These are phyloP conservation scores for Phthorimaea operculella DNA, from an alignment of 1,140 invertebrate genomes.

Conservation along the genomic window DNA sequence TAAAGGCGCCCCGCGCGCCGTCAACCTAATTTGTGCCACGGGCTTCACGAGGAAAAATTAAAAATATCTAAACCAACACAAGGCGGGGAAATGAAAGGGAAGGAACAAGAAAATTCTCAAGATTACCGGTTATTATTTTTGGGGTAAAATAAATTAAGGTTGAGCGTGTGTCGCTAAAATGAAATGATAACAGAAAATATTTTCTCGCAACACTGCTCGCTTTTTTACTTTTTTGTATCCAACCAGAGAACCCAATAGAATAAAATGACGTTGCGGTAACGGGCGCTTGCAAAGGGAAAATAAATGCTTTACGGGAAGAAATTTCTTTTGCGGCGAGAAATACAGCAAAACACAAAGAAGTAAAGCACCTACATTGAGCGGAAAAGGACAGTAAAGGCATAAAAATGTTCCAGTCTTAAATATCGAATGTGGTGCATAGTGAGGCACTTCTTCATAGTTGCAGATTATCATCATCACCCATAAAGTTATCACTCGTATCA, in stretches of 20 bases:
- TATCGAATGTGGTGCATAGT: too few relatives aligned
- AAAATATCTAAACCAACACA: slow-evolving; percentile 14
- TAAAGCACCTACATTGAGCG: background rate
- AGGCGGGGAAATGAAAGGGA: slow-evolving; percentile 1
- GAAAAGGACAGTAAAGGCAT: background rate
- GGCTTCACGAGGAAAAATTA: slow-evolving; percentile 12
- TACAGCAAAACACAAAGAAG: background rate
- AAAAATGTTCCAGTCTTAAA: background rate
- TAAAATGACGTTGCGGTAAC: too few relatives aligned
- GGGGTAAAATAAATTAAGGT: slow-evolving; percentile 16
- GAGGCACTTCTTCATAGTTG: too few relatives aligned
- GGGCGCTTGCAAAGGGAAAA: too few relatives aligned
- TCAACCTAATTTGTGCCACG: too few relatives aligned
- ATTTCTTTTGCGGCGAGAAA: too few relatives aligned
- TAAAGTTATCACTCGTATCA: too few relatives aligned
- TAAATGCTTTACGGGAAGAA: too few relatives aligned
- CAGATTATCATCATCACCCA: too few relatives aligned
- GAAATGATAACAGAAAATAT: slow-evolving; percentile 6
- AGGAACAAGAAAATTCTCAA: slow-evolving; percentile 14
- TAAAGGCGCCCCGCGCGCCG: too few relatives aligned
- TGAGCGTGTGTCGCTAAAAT: slow-evolving; percentile 1
- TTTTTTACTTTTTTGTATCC: background rate
- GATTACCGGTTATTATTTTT: slow-evolving; percentile 22
- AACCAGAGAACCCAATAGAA: background rate
- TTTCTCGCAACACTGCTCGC: background rate